A percentile compares a stretch with the other conserved stretches of the same genome.
phyloP scores from a whole-genome alignment of 2,797 vertebrate genomes.

The Schizopygopsis malacanthus region DNA sequence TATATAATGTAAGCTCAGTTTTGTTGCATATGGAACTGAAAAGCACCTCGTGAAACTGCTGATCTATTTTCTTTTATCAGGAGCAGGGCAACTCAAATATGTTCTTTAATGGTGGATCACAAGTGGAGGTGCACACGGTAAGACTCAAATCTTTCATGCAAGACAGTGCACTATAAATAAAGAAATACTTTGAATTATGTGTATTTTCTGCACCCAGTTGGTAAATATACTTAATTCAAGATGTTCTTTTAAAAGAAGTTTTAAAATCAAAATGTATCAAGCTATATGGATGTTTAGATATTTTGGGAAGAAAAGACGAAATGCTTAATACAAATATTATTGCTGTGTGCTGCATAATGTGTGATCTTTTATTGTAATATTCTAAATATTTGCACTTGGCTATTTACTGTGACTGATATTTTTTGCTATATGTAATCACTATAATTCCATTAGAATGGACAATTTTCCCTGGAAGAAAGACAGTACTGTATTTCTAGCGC shows the following conservation, averaged over 20 bases:
- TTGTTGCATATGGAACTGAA: background rate
- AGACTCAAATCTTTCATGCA: constrained; percentile 23
- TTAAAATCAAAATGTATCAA: background rate
- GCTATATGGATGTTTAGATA: background rate
- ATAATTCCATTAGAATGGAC: background rate
- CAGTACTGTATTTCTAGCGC: constrained; percentile 21
- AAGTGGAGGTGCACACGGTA: constrained; percentile 64
- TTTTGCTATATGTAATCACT: background rate
- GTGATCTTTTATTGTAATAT: background rate
- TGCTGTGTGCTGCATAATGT: background rate
- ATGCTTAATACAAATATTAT: background rate
- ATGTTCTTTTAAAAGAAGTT: background rate
- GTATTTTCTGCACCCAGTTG: background rate
- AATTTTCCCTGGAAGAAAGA: background rate
- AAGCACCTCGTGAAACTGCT: constrained; percentile 14
- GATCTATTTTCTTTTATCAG: constrained; percentile 60
- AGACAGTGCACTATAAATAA: background rate
- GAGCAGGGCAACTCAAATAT: constrained; percentile 65
- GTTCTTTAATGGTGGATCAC: constrained; percentile 61
- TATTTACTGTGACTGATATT: too few relatives aligned
- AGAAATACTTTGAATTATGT: background rate
- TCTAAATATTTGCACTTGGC: too few relatives aligned
- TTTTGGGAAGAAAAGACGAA: background rate
- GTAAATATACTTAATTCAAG: background rate
- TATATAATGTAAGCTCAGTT: background rate